A percentile compares a stretch with the other conserved stretches of the same genome.
Conservation (phyloP, 2,113 vertebrate genomes). For the Craseonycteris thonglongyai region DNA sequence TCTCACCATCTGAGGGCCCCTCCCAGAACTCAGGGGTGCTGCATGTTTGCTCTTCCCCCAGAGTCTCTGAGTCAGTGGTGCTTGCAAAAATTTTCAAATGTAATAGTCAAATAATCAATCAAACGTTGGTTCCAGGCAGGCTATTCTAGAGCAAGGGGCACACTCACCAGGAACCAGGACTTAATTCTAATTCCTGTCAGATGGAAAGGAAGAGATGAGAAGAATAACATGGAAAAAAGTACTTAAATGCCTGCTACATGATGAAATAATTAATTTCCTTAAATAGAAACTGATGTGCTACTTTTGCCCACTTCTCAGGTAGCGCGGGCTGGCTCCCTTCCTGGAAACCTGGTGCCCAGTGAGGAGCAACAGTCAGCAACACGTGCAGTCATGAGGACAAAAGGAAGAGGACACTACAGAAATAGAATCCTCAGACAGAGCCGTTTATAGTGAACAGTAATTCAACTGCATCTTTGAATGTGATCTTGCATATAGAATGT, state of each 20-base stretch:
- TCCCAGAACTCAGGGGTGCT: not conserved
- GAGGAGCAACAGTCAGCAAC: not conserved
- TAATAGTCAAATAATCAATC: not conserved
- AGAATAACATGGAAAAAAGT: not conserved
- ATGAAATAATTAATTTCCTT: conserved; percentile 4
- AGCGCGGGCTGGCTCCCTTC: not conserved
- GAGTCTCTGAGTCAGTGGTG: not conserved
- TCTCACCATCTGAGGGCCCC: not conserved
- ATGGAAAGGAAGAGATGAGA: not conserved
- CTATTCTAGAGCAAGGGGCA: not conserved
- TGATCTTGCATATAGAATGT: conserved; percentile 18
- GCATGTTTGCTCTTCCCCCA: not conserved
- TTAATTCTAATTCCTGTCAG: not conserved
- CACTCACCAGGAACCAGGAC: not conserved
- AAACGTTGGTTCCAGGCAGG: not conserved
- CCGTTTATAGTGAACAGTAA: not conserved
- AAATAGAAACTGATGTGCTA: not conserved
- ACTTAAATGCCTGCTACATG: not conserved
- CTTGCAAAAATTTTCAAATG: not conserved
- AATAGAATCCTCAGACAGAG: not conserved
- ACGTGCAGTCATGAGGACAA: not conserved
- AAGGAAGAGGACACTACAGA: not conserved
- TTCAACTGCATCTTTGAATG: not conserved
- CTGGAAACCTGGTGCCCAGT: not conserved
- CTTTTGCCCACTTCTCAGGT: not conserved